phyloP scores from a whole-genome alignment of 2,113 vertebrate species.

The Semicossyphus pulcher region DNA sequence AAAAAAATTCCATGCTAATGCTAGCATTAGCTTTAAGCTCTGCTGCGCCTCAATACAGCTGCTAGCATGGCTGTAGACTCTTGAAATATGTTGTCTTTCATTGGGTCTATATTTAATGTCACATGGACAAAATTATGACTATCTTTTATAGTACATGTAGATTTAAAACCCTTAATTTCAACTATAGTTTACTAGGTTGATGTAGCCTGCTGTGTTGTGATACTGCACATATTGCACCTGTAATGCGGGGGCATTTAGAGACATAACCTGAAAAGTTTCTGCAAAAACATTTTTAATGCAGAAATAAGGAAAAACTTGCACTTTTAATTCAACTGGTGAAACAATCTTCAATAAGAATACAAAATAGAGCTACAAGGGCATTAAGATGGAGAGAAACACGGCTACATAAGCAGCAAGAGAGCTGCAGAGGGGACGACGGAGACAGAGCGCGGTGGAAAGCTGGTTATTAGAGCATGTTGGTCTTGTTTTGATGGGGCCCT shows the following conservation, averaged over 20 bases:
- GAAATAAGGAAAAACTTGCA: neutral
- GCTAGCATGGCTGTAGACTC: too few species aligned
- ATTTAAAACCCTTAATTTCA: too few species aligned
- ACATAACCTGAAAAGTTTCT: neutral
- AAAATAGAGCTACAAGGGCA: neutral
- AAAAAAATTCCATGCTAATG: too few species aligned
- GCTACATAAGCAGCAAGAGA: neutral
- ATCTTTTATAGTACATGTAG: too few species aligned
- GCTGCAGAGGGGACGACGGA: neutral
- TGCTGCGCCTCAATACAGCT: too few species aligned
- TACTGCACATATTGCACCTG: too few species aligned
- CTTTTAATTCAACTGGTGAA: neutral
- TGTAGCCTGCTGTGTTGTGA: too few species aligned
- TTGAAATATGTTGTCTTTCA: too few species aligned
- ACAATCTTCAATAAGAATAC: neutral
- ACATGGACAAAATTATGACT: too few species aligned
- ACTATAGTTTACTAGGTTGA: too few species aligned
- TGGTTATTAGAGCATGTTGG: slow-evolving; percentile 52
- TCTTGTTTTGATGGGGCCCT: slow-evolving; percentile 36
- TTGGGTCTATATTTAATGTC: too few species aligned
- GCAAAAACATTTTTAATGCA: neutral
- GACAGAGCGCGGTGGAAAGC: slow-evolving; percentile 3
- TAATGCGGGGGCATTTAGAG: neutral
- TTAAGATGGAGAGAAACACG: neutral
- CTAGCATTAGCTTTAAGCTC: too few species aligned